phyloP scores from a whole-genome alignment of 2,113 vertebrate genomes.

The Megaceryle maxima region DNA sequence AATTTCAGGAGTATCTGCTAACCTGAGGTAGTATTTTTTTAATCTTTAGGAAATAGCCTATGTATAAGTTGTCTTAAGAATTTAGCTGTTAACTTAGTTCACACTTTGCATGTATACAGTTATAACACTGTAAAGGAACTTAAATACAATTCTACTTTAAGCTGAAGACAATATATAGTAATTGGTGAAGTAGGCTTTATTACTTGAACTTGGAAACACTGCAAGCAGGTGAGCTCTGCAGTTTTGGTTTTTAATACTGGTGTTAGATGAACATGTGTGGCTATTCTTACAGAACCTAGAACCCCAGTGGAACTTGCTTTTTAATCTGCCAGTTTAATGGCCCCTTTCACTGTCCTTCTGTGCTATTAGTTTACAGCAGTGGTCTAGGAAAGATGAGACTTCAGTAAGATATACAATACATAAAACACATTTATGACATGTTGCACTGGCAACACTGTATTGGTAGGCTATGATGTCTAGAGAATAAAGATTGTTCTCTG shows the following conservation, averaged over 20 bases:
- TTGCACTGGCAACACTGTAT: background rate
- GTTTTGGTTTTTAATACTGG: background rate
- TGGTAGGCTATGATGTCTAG: background rate
- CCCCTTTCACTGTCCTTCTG: background rate
- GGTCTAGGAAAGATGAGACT: background rate
- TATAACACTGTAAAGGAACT: background rate
- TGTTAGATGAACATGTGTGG: background rate
- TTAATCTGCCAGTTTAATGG: background rate
- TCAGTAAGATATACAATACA: background rate
- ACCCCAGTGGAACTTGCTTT: background rate
- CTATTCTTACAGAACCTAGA: background rate
- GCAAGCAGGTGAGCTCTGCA: background rate
- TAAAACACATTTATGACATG: constrained; percentile 15
- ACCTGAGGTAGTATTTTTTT: background rate
- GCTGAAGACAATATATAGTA: background rate
- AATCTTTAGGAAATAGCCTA: background rate
- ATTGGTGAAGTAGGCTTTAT: background rate
- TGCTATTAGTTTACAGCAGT: background rate
- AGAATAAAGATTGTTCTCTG: background rate
- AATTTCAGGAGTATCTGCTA: background rate
- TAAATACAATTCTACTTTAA: background rate
- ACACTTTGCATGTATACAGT: background rate
- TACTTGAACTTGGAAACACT: background rate
- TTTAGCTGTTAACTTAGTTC: background rate
- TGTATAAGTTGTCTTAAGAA: background rate